Evolutionary conservation across 2,797 vertebrate species (phyloP).

Genomic region (Neosalanx taihuensis): DNA sequence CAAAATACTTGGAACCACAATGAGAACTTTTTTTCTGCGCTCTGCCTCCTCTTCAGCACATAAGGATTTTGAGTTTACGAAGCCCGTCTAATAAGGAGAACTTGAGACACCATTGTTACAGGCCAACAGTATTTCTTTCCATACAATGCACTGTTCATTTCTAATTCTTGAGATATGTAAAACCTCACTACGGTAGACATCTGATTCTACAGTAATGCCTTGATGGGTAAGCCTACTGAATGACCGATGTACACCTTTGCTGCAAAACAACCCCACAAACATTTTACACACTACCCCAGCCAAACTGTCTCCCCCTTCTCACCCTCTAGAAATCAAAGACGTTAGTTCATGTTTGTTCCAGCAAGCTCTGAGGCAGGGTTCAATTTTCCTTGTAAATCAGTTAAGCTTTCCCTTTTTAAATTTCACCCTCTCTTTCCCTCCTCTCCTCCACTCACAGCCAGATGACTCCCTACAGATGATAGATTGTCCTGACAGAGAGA

Average conservation of each 20-base stretch:
- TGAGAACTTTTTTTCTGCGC: too few relatives aligned
- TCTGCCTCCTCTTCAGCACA: too few relatives aligned
- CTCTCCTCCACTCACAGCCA: not conserved
- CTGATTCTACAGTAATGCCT: too few relatives aligned
- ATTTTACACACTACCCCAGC: not conserved
- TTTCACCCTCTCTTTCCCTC: not conserved
- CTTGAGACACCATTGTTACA: too few relatives aligned
- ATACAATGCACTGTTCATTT: too few relatives aligned
- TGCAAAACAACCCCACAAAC: not conserved
- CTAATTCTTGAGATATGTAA: too few relatives aligned
- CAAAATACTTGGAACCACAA: too few relatives aligned
- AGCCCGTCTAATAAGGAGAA: too few relatives aligned
- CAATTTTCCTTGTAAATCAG: constrained; percentile 5
- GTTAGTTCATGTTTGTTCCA: constrained; percentile 3
- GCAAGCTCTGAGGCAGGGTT: not conserved
- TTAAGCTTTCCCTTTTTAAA: constrained; percentile 3
- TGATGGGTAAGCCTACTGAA: not conserved
- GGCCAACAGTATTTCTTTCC: too few relatives aligned
- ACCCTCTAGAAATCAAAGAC: not conserved
- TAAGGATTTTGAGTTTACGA: too few relatives aligned
- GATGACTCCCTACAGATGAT: not conserved
- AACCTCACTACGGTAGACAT: too few relatives aligned
- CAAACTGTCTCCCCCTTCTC: not conserved
- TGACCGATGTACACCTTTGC: not conserved
- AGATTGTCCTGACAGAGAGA: not conserved